Base-by-base conservation (phyloP, 64 coral and sea anemone species). In the Dendronephthya gigantea region DNA sequence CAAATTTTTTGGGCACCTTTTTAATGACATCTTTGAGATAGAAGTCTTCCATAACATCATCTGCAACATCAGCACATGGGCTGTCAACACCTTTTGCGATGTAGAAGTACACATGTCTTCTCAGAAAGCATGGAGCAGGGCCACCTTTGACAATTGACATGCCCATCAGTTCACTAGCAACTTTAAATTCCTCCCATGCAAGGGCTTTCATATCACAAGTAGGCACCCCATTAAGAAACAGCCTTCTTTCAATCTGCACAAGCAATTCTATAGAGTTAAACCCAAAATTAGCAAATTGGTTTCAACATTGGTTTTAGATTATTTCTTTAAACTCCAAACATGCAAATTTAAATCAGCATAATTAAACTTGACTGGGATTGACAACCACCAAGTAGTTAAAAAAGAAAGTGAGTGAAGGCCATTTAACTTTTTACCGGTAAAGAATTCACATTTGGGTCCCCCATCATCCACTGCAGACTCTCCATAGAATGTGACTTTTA, bases 381-480 rank as follows among this genome's bases (percentile, higher is more conserved):
- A n/a, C n/a, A n/a, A n/a, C n/a, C n/a, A n/a, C n/a, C n/a, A n/a
- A n/a, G n/a, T n/a, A n/a, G n/a, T n/a, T n/a, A n/a, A n/a, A n/a
- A n/a, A n/a, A n/a, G 13, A 8, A 52, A 22, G 23, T 16, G 23
- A 16, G 23, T 8, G 50, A 52, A 52, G 1, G 50, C 50, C 23
- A 52, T 52, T 52, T 52, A 22, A n/a, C n/a, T n/a, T 52, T 52
- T 27, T 28, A 74, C 68, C 68, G 22, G 68, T 74, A 74, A 74
- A 74, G 30, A 74, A 74, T 74, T 74, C 68, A 74, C 17, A 28
- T 35, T 8, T 17, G 25, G 68, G 68, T 19, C 68, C 68, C n/a
- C 68, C 68, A 74, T 74, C 68, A 74, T 74, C 68, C 68, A 74
- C 68, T 35, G 68, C 68, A 74, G 68, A 28, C 25, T 74, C 68